phyloP scores from a whole-genome alignment of 2,797 vertebrate genomes.

The Channallabes apus region DNA sequence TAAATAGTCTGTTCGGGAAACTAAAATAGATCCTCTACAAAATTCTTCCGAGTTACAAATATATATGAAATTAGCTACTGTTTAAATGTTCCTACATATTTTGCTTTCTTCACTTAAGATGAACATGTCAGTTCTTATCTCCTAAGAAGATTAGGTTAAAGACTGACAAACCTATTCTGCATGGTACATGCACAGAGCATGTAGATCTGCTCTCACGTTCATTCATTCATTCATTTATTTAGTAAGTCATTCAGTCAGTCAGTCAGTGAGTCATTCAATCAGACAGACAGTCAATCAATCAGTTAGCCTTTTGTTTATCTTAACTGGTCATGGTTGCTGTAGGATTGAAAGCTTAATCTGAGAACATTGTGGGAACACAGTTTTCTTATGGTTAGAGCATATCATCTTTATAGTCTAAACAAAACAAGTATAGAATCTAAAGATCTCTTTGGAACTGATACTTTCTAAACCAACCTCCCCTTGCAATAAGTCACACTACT shows the following conservation, averaged over 20 bases:
- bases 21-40: not conserved
- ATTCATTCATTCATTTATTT: not conserved
- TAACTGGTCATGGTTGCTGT: not conserved
- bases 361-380: not conserved
- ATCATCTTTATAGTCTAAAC: not conserved
- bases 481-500: not conserved
- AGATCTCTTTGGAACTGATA: not conserved
- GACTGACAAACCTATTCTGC: not conserved
- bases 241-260: not conserved
- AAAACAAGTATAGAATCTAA: not conserved
- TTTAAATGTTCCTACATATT: constrained; percentile 1
- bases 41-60: constrained; percentile 1
- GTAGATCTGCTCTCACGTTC: not conserved
- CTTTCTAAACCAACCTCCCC: no score
- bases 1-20: not conserved
- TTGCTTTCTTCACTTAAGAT: not conserved
- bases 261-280: not conserved
- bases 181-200: not conserved
- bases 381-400: not conserved
- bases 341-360: not conserved
- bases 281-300: no score
- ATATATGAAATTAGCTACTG: not conserved
- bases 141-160: not conserved
- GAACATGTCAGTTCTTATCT: not conserved
- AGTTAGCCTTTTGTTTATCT: no score